These are phyloP conservation scores for Plodia interpunctella DNA, from an alignment of 1,140 invertebrate species.

Conservation along the genomic window DNA sequence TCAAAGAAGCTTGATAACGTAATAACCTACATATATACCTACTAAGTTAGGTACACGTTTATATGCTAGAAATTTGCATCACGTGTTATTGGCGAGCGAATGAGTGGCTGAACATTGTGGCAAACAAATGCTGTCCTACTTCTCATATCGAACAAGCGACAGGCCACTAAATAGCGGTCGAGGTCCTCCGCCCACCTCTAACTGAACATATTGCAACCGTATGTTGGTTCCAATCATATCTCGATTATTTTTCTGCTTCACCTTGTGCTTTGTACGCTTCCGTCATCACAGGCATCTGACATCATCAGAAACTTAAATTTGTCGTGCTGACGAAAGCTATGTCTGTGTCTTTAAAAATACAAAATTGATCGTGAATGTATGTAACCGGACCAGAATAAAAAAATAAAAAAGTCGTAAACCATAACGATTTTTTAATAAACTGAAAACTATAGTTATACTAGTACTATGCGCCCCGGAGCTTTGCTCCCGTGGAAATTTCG, in stretches of 20 bases:
- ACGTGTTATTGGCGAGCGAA: not conserved
- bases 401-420: no score
- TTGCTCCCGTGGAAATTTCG: no score
- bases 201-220: constrained; percentile 30
- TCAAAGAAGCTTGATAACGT: no score
- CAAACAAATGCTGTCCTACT: constrained; percentile 9
- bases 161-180: constrained; percentile 55
- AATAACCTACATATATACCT: not conserved
- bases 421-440: no score
- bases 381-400: no score
- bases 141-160: constrained; percentile 30
- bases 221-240: constrained; percentile 16
- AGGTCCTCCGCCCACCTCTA: constrained; percentile 53
- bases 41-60: not conserved
- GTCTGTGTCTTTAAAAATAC: no score
- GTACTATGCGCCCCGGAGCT: no score
- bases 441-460: no score
- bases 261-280: constrained; percentile 30
- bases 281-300: constrained; percentile 22
- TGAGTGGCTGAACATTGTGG: constrained; percentile 1
- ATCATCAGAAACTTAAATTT: constrained; percentile 14
- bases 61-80: not conserved
- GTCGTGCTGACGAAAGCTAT: constrained; percentile 3
- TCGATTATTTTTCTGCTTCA: constrained; percentile 19
- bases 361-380: no score